A percentile compares a stretch with the other conserved stretches of the same genome.
These are phyloP conservation scores for Dioctria linearis DNA, from an alignment of 2,888 invertebrate genomes.

Conservation along the genomic window DNA sequence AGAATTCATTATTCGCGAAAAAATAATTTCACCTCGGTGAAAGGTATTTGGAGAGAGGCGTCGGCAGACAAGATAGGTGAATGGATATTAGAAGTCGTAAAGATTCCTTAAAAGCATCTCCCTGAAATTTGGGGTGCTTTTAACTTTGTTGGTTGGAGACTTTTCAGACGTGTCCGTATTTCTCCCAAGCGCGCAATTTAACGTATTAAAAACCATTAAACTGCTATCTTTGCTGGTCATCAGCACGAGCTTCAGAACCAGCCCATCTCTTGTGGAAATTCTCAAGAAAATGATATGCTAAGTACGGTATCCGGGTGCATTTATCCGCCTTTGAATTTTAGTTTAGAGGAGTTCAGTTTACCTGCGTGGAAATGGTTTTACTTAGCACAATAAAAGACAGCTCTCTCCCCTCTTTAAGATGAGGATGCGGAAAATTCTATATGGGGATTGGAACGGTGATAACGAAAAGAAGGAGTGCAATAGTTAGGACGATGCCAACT, in stretches of 20 bases:
- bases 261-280: conserved; percentile 9
- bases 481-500: conserved; percentile 25
- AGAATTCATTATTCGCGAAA: conserved; percentile 57
- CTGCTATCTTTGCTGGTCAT: conserved; percentile 40
- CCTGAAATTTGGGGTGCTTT: conserved; percentile 30
- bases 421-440: conserved; percentile 32
- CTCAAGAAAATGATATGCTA: conserved; percentile 55
- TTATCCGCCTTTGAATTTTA: conserved; percentile 52
- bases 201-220: conserved; percentile 52
- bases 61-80: conserved; percentile 29
- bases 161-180: not conserved
- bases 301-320: conserved; percentile 54
- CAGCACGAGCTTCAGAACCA: conserved; percentile 21
- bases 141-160: not conserved
- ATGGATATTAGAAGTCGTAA: conserved; percentile 51
- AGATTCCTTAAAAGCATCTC: conserved; percentile 42
- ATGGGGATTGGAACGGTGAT: conserved; percentile 27
- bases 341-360: conserved; percentile 23
- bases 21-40: conserved; percentile 48
- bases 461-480: conserved; percentile 43
- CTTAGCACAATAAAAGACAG: conserved; percentile 15
- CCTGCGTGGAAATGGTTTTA: conserved; percentile 18
- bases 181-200: conserved; percentile 39
- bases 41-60: conserved; percentile 30
- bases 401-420: not conserved